Conservation (phyloP, 1,140 invertebrate genomes). For the Venustaconcha ellipsiformis region DNA sequence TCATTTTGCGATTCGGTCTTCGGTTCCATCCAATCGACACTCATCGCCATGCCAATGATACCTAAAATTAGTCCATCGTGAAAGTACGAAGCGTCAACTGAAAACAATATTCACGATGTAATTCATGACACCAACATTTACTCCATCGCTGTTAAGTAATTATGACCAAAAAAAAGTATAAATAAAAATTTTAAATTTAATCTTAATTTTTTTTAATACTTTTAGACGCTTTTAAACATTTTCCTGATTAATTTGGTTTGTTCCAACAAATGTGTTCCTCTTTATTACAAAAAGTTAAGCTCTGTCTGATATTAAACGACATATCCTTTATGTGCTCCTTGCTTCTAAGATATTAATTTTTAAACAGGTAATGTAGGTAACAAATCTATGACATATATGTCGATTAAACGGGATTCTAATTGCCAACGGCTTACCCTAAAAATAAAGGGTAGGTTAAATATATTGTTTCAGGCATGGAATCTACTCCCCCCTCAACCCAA, state of each 20-base stretch:
- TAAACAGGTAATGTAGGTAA: too few species aligned
- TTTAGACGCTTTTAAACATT: too few species aligned
- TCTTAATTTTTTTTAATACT: background rate
- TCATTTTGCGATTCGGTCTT: slow-evolving; percentile 36
- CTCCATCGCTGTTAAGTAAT: background rate
- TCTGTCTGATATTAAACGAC: too few species aligned
- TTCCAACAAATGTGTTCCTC: too few species aligned
- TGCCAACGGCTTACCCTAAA: too few species aligned
- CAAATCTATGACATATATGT: too few species aligned
- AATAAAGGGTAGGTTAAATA: too few species aligned
- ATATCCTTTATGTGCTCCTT: too few species aligned
- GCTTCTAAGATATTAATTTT: too few species aligned
- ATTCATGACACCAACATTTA: background rate
- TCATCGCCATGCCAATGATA: slow-evolving; percentile 50
- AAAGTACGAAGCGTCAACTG: background rate
- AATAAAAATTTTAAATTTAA: background rate
- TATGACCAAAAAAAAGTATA: background rate
- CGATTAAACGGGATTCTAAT: too few species aligned
- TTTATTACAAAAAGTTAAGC: too few species aligned
- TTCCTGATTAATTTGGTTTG: too few species aligned
- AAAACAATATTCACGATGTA: background rate
- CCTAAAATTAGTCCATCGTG: slow-evolving; percentile 26
- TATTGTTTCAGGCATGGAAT: background rate
- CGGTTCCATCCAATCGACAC: slow-evolving; percentile 47
- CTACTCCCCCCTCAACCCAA: background rate